Base-by-base conservation (phyloP, 2,797 vertebrate genomes). In the Darevskia mixta region DNA sequence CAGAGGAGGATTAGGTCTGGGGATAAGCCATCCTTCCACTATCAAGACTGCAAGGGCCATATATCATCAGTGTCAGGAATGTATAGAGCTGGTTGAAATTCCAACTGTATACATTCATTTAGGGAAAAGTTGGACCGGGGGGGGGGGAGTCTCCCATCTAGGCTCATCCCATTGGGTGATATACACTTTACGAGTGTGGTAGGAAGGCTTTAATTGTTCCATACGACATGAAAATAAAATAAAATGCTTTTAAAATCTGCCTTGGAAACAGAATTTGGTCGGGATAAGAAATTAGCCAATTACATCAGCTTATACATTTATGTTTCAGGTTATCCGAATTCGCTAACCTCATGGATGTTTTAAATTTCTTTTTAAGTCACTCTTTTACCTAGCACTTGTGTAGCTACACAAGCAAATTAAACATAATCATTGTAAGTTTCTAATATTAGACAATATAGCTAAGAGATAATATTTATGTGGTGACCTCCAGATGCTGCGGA, bases 1-100 rank as follows among this genome's bases (percentile, higher is more conserved):
- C 88, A 90, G 79, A 86, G 88, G 90, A 90, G 91, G 95, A 93
- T 95, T 94, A 95, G 91, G 91, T 25, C 90, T 93, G 92, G 93
- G 83, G 43, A 96, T 91, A 94, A 96, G 89, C 90, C 92, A 94
- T 18, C 73, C 92, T 92, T 67, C 87, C 45, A 96, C 93, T 91
- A 35, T 87, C 95, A 88, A 88, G 91, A 55, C 43, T 88, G 89
- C 95, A 86, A 88, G 66, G 58, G 8, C 29, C 78, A 55, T 3
- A 49, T 80, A 85, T 8, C 78, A 49, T 71, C 25, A 81, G 32
- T 0, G 41, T 27, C 0, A 7, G 58, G 41, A 75, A 87, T 86
- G 85, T 4, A 29, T 64, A 43, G 78, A 81, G 69, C 82, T 73
- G 27, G 61, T 29, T 29, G 71, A 85, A 23, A 61, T 87, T 85